These are phyloP conservation scores for Macropus fuliginosus DNA, from an alignment of 2,797 vertebrate species.

Conservation along the genomic window DNA sequence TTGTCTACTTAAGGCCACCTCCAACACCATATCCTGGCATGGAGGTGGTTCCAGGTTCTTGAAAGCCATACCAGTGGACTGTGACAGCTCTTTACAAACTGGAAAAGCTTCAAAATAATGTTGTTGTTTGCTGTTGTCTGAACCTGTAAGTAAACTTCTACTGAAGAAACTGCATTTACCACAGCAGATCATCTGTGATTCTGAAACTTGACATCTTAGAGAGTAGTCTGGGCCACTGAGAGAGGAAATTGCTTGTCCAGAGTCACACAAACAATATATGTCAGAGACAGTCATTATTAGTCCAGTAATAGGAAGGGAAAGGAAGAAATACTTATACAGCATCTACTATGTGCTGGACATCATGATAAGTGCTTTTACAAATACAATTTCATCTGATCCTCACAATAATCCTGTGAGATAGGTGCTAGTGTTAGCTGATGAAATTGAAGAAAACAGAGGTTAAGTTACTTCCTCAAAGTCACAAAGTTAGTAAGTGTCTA, in stretches of 20 bases:
- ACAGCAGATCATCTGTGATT: background rate
- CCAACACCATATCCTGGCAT: background rate
- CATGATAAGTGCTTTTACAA: background rate
- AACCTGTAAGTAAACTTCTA: background rate
- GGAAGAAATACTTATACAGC: background rate
- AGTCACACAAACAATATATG: background rate
- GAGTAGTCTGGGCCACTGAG: background rate
- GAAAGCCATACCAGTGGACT: background rate
- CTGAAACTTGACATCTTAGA: background rate
- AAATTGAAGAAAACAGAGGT: background rate
- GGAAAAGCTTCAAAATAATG: background rate
- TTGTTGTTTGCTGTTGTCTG: background rate
- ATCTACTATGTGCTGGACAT: background rate
- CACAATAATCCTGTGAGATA: background rate
- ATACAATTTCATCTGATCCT: background rate
- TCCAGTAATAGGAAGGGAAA: background rate
- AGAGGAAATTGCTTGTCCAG: background rate
- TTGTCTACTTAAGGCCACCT: background rate
- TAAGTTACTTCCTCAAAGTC: slow-evolving; percentile 14
- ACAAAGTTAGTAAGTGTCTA: slow-evolving; percentile 13
- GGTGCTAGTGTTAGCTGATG: background rate
- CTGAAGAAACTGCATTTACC: background rate
- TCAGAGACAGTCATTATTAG: background rate
- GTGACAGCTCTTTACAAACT: background rate
- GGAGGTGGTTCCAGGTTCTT: background rate